phyloP scores from a whole-genome alignment of 2,888 invertebrate genomes.

The Meiosimyza decipiens region DNA sequence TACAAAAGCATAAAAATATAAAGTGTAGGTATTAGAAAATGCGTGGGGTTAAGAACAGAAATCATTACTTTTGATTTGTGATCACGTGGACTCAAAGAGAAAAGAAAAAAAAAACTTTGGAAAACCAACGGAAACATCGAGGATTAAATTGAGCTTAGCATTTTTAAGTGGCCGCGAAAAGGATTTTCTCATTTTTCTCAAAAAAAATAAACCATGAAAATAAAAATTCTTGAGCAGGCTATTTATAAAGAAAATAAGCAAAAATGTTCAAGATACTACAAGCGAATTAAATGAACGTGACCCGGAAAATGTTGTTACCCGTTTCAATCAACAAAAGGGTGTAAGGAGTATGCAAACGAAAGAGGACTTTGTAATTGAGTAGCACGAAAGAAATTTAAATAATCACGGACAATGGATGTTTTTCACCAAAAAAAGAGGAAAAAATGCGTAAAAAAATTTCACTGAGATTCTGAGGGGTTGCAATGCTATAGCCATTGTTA shows the following conservation, averaged over 20 bases:
- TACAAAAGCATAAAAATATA: too few species aligned
- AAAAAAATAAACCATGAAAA: neutral
- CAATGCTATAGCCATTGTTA: too few species aligned
- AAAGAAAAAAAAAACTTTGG: neutral
- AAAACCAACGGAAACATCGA: neutral
- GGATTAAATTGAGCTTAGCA: slow-evolving; percentile 27
- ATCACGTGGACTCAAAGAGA: slow-evolving; percentile 11
- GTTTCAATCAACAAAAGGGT: slow-evolving; percentile 15
- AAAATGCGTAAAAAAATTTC: neutral
- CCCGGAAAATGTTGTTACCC: slow-evolving; percentile 17
- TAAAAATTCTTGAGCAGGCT: neutral
- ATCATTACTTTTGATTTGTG: slow-evolving; percentile 29
- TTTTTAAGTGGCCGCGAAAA: slow-evolving; percentile 34
- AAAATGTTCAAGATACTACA: slow-evolving; percentile 26
- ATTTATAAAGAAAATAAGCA: slow-evolving; percentile 15
- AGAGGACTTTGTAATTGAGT: slow-evolving; percentile 23
- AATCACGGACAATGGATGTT: slow-evolving; percentile 5
- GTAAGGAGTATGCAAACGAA: slow-evolving; percentile 6
- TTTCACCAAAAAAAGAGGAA: neutral
- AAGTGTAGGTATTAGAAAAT: too few species aligned
- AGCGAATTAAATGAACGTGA: slow-evolving; percentile 33
- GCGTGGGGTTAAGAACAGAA: neutral
- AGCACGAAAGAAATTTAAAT: neutral
- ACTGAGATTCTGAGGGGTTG: too few species aligned
- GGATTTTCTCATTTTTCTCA: slow-evolving; percentile 21